Base-by-base conservation (phyloP, 2,888 invertebrate species). In the Hyalella azteca region DNA sequence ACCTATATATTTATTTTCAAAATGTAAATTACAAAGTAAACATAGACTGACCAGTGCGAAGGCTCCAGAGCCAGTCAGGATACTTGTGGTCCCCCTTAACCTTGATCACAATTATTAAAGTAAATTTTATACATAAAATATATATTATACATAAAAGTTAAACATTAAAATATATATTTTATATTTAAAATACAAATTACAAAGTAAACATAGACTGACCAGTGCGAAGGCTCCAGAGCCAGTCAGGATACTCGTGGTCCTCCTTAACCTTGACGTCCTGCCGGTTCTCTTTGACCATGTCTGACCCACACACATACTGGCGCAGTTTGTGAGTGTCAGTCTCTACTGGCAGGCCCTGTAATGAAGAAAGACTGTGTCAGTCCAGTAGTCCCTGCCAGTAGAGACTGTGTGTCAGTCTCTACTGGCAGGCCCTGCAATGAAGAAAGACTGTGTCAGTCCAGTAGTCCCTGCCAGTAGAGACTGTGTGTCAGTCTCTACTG, bases 41-140 rank as follows among this genome's bases (percentile, higher is more conserved):
- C 54, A 19, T 22, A 32, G n/a, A 41, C 81, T 82, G 85, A 88
- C 92, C 93, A 22, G 91, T 91, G 85, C 91, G 89, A 19, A 97
- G 87, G 2, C 86, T 89, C 97, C 96, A 97, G 81, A 98, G 89
- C 97, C 97, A 98, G 1, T 93, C 93, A 0, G 97, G 98, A 88
- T 98, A 98, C 87, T 96, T 95, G 32, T 90, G 90, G 86, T 95
- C 93, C 0, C 92, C 91, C 87, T 92, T 92, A 26, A 90, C 82
- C 85, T 93, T 91, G 0, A 96, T n/a, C n/a, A n/a, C n/a, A n/a
- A n/a, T n/a, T n/a, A n/a, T n/a, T n/a, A n/a, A n/a, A n/a, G n/a
- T n/a, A n/a, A n/a, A n/a, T n/a, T n/a, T n/a, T n/a, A n/a, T n/a
- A n/a, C n/a, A n/a, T n/a, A n/a, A n/a, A n/a, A n/a, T n/a, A n/a